These are phyloP conservation scores for Sardinella longiceps DNA, from an alignment of 2,797 vertebrate species.

Conservation along the genomic window DNA sequence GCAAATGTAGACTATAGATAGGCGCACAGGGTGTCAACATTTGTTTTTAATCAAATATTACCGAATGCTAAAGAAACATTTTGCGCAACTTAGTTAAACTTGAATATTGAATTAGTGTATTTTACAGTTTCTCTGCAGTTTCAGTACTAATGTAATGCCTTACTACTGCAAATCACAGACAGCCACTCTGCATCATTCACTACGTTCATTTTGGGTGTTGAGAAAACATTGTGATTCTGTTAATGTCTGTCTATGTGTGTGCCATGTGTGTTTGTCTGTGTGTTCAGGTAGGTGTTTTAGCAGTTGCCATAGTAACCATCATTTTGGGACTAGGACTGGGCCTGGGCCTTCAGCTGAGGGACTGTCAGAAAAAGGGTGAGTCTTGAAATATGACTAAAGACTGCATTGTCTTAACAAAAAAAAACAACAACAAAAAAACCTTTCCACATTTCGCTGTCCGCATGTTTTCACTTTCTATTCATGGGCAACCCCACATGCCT, in stretches of 20 bases:
- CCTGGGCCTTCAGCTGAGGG: conserved; percentile 68
- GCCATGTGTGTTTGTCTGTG: conserved; percentile 13
- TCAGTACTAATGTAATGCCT: neutral
- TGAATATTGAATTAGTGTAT: too few relatives aligned
- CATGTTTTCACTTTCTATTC: too few relatives aligned
- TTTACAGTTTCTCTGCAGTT: neutral
- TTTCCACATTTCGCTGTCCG: too few relatives aligned
- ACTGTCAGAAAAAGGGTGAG: conserved; percentile 65
- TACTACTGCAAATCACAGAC: neutral
- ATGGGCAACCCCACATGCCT: too few relatives aligned
- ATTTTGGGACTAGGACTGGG: conserved; percentile 74
- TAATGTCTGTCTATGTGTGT: neutral
- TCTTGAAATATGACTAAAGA: neutral
- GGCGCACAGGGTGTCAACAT: too few relatives aligned
- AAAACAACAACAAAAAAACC: too few relatives aligned
- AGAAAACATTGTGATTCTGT: neutral
- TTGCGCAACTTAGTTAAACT: too few relatives aligned
- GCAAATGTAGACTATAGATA: too few relatives aligned
- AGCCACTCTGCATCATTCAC: neutral
- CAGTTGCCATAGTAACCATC: conserved; percentile 59
- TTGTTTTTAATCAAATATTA: too few relatives aligned
- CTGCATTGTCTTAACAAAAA: too few relatives aligned
- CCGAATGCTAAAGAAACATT: too few relatives aligned
- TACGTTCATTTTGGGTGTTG: neutral
- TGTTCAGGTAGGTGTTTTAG: conserved; percentile 62